Evolutionary conservation across 2,797 vertebrate species (phyloP).

Genomic region (Ateles fusciceps): DNA sequence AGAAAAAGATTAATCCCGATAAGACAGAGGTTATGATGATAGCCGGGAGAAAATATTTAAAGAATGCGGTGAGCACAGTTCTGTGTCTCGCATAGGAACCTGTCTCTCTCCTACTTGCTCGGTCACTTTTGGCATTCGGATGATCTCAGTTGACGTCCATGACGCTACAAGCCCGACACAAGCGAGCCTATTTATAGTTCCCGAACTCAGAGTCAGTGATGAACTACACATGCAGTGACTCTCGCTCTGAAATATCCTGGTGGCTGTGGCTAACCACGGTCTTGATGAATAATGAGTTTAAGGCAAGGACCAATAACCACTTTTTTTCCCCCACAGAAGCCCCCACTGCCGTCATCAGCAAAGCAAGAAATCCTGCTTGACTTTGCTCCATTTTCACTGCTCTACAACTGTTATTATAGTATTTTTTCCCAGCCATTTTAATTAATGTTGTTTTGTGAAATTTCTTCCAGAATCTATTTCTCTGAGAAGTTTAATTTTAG

Average conservation of each 20-base stretch:
- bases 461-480: slow-evolving; percentile 38
- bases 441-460: slow-evolving; percentile 50
- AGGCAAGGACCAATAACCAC: background rate
- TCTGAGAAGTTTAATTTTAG: slow-evolving; percentile 54
- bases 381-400: background rate
- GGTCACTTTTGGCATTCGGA: background rate
- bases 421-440: background rate
- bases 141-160: background rate
- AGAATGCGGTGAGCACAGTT: background rate
- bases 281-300: background rate
- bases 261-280: background rate
- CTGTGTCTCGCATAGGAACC: background rate
- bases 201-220: background rate
- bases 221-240: background rate
- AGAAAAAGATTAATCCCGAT: slow-evolving; percentile 71
- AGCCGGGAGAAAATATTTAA: slow-evolving; percentile 64
- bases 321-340: background rate
- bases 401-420: background rate
- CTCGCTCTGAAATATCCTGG: background rate
- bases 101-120: background rate
- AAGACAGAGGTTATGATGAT: slow-evolving; percentile 69
- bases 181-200: background rate
- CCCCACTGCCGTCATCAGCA: background rate
- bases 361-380: background rate
- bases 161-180: background rate